Evolutionary conservation across 2,797 vertebrate species (phyloP).

Genomic region (Typhlichthys eigenmanni): DNA sequence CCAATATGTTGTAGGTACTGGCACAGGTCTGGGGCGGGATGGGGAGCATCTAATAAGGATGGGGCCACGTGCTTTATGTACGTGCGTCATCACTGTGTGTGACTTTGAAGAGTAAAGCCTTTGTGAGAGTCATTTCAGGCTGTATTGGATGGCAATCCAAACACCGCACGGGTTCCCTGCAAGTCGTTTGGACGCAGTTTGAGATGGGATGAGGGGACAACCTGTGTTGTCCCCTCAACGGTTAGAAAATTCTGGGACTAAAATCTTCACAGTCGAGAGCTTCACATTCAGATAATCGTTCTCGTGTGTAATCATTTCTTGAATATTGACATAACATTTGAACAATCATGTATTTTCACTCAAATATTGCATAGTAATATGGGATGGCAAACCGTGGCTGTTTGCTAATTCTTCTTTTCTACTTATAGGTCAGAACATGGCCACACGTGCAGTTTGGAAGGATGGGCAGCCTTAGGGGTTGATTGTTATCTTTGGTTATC

Average conservation of each 20-base stretch:
- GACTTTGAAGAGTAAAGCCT: conserved; percentile 45
- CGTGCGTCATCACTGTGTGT: conserved; percentile 57
- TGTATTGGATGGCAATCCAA: conserved; percentile 31
- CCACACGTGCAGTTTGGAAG: conserved; percentile 50
- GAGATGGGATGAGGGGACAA: conserved; percentile 36
- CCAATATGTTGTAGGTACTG: conserved; percentile 31
- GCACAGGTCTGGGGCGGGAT: conserved; percentile 25
- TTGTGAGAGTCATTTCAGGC: conserved; percentile 30
- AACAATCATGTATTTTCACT: not conserved
- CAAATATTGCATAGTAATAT: conserved; percentile 2
- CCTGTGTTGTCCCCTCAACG: not conserved
- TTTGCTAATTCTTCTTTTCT: conserved; percentile 45
- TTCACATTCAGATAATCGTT: conserved; percentile 15
- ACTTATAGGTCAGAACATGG: conserved; percentile 64
- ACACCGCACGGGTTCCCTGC: conserved; percentile 36
- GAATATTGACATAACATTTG: not conserved
- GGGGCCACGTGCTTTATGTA: conserved; percentile 29
- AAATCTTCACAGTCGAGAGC: conserved; percentile 4
- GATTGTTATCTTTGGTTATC: conserved; percentile 96
- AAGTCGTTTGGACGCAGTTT: conserved; percentile 13
- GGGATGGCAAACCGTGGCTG: not conserved
- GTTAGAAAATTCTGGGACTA: too few relatives aligned
- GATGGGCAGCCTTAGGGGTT: conserved; percentile 81
- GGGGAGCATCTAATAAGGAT: conserved; percentile 21
- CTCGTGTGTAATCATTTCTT: not conserved